Base-by-base conservation (phyloP, 2,888 invertebrate genomes). In the Folsomia manolachei region DNA sequence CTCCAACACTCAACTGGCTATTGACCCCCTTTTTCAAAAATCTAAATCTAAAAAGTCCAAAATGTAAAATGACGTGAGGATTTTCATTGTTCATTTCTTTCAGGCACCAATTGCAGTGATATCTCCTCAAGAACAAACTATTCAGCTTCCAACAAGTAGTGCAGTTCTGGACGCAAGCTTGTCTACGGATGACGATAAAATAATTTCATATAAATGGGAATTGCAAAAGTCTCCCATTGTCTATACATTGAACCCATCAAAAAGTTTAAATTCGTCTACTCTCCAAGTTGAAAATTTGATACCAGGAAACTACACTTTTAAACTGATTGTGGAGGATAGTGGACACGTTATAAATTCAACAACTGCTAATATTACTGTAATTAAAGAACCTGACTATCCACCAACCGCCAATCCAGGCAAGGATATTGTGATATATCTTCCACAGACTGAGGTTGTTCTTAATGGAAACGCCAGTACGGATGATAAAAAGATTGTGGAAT, bases 391-490 rank as follows among this genome's bases (percentile, higher is more conserved):
- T 0, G 97, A 97, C 83, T 97, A 97, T 85, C 95, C 95, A 0
- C 97, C 97, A 0, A 94, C 93, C 83, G 96, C 96, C 0, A 95
- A 95, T 86, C 96, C 96, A 63, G 93, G 95, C 0, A 89, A 84
- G 82, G 93, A 95, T 81, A 90, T 92, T 60, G 93, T 97, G 73
- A 89, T 97, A 80, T 93, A 93, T 85, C 86, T 97, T 71, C 97
- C 97, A 0, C 91, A 92, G 83, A 95, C 93, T 82, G 86, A 87
- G 60, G 88, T 95, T 11, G 92, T 91, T 0, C 85, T 97, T 25
- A 94, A 94, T 83, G 97, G 96, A 2, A 96, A 92, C 81, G 86
- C 91, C 73, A 96, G 95, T 75, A 92, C 93, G 0, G 97, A 97
- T 82, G 97, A 97, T 84, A 92, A 94, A 82, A 94, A 93, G 80